These are phyloP conservation scores for Paralichthys olivaceus DNA, from an alignment of 2,113 vertebrate genomes.

Conservation along the genomic window DNA sequence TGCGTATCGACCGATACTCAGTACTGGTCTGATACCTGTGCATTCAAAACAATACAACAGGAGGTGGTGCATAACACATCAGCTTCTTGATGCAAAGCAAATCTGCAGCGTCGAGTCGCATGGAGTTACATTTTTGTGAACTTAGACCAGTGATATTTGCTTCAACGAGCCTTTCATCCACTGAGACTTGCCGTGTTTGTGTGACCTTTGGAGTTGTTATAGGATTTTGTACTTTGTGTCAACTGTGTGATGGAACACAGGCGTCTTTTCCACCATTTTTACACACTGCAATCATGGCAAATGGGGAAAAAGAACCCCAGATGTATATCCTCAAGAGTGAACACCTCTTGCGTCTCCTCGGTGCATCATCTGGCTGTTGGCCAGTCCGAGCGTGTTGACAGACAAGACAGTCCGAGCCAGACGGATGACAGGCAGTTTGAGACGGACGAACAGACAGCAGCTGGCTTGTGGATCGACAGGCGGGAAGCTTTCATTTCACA, in stretches of 20 bases:
- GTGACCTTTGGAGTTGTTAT: slow-evolving; percentile 29
- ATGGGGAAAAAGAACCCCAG: slow-evolving; percentile 30
- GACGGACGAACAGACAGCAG: slow-evolving; percentile 56
- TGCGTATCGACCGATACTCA: no score
- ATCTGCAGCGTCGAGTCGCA: no score
- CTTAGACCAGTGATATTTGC: no score
- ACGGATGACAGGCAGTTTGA: slow-evolving; percentile 35
- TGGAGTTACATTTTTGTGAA: no score
- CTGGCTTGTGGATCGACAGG: slow-evolving; percentile 55
- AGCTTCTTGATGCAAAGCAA: no score
- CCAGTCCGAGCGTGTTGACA: slow-evolving; percentile 26
- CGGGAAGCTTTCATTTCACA: slow-evolving; percentile 58
- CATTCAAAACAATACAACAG: no score
- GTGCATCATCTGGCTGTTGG: slow-evolving; percentile 24
- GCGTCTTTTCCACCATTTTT: slow-evolving; percentile 10
- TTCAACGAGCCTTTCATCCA: neutral
- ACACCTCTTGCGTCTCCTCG: slow-evolving; percentile 21
- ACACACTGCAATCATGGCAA: slow-evolving; percentile 10
- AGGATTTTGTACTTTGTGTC: slow-evolving; percentile 32
- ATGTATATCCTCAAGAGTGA: slow-evolving; percentile 20
- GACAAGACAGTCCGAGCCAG: slow-evolving; percentile 21
- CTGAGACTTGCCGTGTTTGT: neutral
- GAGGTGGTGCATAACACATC: no score
- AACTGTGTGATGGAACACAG: slow-evolving; percentile 22
- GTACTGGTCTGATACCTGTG: no score